Evolutionary conservation across 35 echinoderm and acorn worm species (phyloP).

Genomic region (Eucidaris tribuloides): DNA sequence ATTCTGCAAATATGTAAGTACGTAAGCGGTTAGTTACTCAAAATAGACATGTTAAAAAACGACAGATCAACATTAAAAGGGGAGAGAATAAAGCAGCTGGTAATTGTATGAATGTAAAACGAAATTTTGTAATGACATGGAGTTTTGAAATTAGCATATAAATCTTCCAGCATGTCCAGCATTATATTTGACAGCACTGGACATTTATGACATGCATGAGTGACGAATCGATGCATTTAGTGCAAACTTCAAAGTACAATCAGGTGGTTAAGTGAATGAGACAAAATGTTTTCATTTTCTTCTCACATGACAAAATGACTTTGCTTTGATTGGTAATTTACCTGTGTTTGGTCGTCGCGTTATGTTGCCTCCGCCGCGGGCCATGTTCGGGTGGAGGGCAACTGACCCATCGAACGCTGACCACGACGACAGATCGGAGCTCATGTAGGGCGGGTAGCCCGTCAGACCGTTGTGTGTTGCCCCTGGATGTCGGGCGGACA

Average conservation of each 20-base stretch:
- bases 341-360: background rate
- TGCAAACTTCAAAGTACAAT: background rate
- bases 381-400: conserved; percentile 60
- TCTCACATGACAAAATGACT: no score
- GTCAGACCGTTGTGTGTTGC: conserved; percentile 68
- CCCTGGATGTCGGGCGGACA: conserved; percentile 42
- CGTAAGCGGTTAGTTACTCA: no score
- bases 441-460: conserved; percentile 59
- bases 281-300: background rate
- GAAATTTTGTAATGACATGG: background rate
- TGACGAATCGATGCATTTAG: background rate
- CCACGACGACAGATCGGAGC: conserved; percentile 58
- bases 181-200: background rate
- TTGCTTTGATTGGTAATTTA: no score
- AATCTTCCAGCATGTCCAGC: background rate
- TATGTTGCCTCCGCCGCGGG: background rate
- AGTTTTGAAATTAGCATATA: background rate
- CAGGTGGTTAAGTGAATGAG: background rate
- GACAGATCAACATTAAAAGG: no score
- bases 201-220: background rate
- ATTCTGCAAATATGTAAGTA: no score
- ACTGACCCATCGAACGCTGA: conserved; percentile 59
- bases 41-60: no score
- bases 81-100: no score
- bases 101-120: no score